These are phyloP conservation scores for Theropithecus gelada DNA, from an alignment of 2,113 vertebrate genomes.

Conservation along the genomic window DNA sequence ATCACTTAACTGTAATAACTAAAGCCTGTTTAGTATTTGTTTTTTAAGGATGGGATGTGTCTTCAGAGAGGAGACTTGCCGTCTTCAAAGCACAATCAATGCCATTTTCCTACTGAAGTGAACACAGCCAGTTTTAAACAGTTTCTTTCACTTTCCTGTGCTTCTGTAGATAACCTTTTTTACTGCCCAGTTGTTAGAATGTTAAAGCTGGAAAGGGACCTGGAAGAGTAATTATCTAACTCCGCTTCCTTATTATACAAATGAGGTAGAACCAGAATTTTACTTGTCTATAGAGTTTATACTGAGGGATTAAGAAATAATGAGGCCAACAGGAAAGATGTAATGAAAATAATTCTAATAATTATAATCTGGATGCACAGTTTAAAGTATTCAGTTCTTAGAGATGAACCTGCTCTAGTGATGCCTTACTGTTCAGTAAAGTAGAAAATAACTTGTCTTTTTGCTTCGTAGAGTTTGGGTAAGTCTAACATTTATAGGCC, in stretches of 20 bases:
- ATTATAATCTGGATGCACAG: conserved; percentile 11
- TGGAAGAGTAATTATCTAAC: background rate
- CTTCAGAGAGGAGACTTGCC: background rate
- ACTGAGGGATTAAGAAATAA: conserved; percentile 40
- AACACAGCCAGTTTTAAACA: background rate
- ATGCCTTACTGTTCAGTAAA: background rate
- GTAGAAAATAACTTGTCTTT: background rate
- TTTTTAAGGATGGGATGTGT: background rate
- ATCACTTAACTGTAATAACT: background rate
- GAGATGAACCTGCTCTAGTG: background rate
- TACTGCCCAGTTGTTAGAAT: background rate
- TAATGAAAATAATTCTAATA: conserved; percentile 23
- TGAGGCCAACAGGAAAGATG: conserved; percentile 16
- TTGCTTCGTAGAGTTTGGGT: background rate
- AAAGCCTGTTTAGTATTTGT: conserved; percentile 25
- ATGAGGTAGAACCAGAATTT: conserved; percentile 19
- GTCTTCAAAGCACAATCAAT: background rate
- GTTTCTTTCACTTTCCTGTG: background rate
- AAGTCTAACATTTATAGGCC: background rate
- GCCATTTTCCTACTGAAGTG: conserved; percentile 9
- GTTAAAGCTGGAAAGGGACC: background rate
- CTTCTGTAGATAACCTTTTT: conserved; percentile 23
- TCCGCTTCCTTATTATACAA: background rate
- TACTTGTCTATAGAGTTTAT: background rate
- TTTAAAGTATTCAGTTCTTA: conserved; percentile 32